Evolutionary conservation across 2,888 invertebrate genomes (phyloP), one percentile per base, ranked within the genome.

Genomic region (Saturnia japonica): DNA sequence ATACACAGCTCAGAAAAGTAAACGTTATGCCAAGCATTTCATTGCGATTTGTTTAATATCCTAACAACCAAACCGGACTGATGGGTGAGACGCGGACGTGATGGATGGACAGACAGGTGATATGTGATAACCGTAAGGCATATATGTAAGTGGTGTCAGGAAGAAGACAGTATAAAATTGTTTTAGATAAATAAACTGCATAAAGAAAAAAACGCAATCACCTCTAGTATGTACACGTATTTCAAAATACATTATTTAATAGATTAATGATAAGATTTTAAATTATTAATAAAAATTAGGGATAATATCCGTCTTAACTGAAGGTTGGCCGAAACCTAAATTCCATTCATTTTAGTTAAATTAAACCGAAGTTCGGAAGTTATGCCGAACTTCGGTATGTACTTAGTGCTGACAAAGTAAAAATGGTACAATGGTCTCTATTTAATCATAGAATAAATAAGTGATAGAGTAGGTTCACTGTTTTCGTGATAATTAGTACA

Each of bases 1-100:
- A 54, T 62, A 62, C 62, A 62, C 22, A 34, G 28, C 62, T 62
- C 34, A 62, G 34, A 16, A 34, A 16, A 62, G 62, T 62, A 28
- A 62, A 62, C 34, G 16, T 62, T 62, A 62, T 62, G 57, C 1
- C 6, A 57, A 11, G 6, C 14, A 57, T 57, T 57, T 57, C 25
- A 62, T 16, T 4, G 25, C 14, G 16, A 60, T 28, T 3, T 28
- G 60, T 60, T 60, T 60, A 60, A 60, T 62, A 62, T 34, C 34
- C 34, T 1, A 28, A 62, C 28, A 34, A 62, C 12, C 16, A 28
- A 34, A 16, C 34, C 34, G 28, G 62, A 62, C 28, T 62, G 62
- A 62, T 62, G 22, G 62, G 16, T 34, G 62, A 22, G 22, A 22
- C n/a, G 22, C n/a, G n/a, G n/a, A n/a, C n/a, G n/a, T 8, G 6